These are phyloP conservation scores for Erannis defoliaria DNA, from an alignment of 2,888 invertebrate genomes.

Conservation along the genomic window DNA sequence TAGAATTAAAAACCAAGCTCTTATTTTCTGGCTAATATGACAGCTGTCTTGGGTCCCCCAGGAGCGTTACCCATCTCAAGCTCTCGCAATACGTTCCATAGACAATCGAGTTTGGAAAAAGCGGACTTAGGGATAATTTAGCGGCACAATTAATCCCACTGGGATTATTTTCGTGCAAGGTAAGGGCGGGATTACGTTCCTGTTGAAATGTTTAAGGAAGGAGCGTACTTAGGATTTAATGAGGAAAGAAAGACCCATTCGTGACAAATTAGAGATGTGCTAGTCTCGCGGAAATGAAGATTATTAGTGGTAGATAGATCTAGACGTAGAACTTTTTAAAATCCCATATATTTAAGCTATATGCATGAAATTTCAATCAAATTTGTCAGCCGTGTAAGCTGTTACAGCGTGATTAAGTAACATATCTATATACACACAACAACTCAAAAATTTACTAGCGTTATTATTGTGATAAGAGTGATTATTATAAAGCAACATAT, in stretches of 20 bases:
- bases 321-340: not conserved
- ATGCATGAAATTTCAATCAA: too few relatives aligned
- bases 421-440: too few relatives aligned
- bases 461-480: too few relatives aligned
- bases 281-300: not conserved
- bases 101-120: constrained; percentile 49
- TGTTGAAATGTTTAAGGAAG: constrained; percentile 34
- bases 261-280: constrained; percentile 8
- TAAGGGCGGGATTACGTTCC: constrained; percentile 38
- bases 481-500: too few relatives aligned
- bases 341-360: too few relatives aligned
- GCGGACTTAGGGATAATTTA: constrained; percentile 58
- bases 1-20: constrained; percentile 32
- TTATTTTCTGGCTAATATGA: constrained; percentile 35
- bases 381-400: too few relatives aligned
- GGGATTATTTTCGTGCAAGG: constrained; percentile 58
- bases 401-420: too few relatives aligned
- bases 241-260: constrained; percentile 5
- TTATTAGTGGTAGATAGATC: not conserved
- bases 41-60: constrained; percentile 32
- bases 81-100: constrained; percentile 36
- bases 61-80: constrained; percentile 31
- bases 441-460: too few relatives aligned
- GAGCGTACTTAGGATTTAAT: constrained; percentile 27
- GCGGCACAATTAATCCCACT: constrained; percentile 60